phyloP scores from a whole-genome alignment of 2,113 vertebrate species.

The Proteles cristata region DNA sequence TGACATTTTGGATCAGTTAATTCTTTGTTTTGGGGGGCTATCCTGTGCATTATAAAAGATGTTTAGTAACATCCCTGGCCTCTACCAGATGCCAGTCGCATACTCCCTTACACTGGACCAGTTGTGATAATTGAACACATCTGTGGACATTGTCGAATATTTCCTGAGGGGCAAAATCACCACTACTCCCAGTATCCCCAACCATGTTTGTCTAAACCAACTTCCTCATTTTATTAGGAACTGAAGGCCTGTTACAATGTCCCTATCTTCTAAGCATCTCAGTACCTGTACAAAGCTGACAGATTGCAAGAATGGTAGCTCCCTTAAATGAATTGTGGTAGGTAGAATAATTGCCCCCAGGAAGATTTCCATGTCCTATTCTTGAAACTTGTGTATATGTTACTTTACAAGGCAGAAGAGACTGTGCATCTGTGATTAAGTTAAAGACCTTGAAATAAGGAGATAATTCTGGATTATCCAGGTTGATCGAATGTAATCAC shows the following conservation, averaged over 20 bases:
- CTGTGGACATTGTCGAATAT: neutral
- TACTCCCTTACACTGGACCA: neutral
- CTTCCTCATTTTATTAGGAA: neutral
- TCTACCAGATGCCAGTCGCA: neutral
- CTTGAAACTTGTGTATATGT: neutral
- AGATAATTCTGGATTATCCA: neutral
- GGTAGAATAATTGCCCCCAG: neutral
- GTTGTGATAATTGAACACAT: neutral
- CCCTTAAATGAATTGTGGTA: neutral
- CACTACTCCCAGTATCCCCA: neutral
- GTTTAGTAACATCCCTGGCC: neutral
- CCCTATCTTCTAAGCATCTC: neutral
- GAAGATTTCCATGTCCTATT: neutral
- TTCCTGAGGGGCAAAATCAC: neutral
- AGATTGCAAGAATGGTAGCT: neutral
- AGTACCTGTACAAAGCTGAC: neutral
- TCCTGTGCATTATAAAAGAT: neutral
- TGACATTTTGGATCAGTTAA: neutral
- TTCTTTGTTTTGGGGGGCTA: neutral
- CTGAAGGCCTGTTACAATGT: neutral
- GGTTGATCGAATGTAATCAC: neutral
- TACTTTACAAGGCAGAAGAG: neutral
- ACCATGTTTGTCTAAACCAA: neutral
- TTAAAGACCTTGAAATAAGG: neutral
- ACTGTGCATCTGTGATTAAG: neutral